Base-by-base conservation (phyloP, 2,888 invertebrate genomes). In the Abrostola tripartita region DNA sequence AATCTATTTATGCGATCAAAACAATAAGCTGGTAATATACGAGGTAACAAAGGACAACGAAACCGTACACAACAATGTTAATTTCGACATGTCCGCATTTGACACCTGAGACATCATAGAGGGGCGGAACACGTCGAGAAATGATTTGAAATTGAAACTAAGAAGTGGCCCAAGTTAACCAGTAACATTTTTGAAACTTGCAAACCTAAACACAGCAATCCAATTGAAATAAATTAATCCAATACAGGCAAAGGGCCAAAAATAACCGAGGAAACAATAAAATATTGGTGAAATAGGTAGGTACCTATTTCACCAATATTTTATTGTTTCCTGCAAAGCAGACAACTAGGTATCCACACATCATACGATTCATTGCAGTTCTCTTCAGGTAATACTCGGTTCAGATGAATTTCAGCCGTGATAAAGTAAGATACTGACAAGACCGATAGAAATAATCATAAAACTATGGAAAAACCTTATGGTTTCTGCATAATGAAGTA, bases 51-150 rank as follows among this genome's bases (percentile, higher is more conserved):
- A 42, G 44, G 60, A 6, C 54, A 52, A 36, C 55, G 49, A 61
- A 24, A 24, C 24, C 54, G 56, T 63, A 65, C 47, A 61, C 60
- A 78, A 74, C 74, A 76, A 74, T 69, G 56, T 55, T 56, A 70
- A 75, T 86, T 84, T 78, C 77, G 78, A 79, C 83, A 88, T 74
- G 72, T 79, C 76, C 78, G 82, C 81, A 82, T 84, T 81, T 84
- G 84, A 81, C 82, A 85, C 76, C 74, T 73, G 79, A 76, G 72
- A 78, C 78, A 75, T 70, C 68, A 73, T 68, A 73, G 68, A 76
- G 81, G 81, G 88, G 88, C 85, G 89, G 86, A 62, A 74, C 85
- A 72, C 71, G 83, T 85, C 84, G 69, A 85, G 74, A 76, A 81
- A 78, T 78, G 74, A 85, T 83, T 78, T 81, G 76, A 82, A 82